Percentiles rank a stretch among this genome's conserved stretches.
Conservation (phyloP, 2,797 vertebrate species). For the Falco biarmicus region DNA sequence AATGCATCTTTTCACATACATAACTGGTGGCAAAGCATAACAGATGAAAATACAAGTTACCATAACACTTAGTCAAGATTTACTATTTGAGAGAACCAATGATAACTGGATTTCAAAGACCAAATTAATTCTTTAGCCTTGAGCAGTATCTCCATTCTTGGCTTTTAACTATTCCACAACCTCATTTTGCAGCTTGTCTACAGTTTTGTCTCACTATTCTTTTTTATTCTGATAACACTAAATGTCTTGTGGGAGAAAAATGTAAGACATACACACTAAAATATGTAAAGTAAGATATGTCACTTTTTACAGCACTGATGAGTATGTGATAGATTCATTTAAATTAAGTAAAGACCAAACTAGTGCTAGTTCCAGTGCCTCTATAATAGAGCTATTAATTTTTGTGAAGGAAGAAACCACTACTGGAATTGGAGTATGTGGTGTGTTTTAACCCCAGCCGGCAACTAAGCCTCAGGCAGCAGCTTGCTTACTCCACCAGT, state of each 20-base stretch:
- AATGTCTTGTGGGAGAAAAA: neutral
- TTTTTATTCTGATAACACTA: neutral
- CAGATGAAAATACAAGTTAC: neutral
- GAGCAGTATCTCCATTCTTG: neutral
- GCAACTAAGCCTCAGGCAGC: too few species aligned
- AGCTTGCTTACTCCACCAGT: too few species aligned
- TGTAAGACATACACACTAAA: neutral
- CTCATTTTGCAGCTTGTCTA: neutral
- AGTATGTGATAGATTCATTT: neutral
- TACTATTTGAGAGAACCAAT: neutral
- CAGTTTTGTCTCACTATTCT: neutral
- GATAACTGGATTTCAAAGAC: neutral
- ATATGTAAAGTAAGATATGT: neutral
- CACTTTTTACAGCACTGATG: neutral
- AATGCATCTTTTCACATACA: neutral
- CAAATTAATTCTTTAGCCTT: neutral
- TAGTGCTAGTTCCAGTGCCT: accelerated
- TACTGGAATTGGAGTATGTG: neutral
- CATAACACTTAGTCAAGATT: neutral
- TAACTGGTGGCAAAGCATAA: neutral
- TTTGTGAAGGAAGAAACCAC: neutral
- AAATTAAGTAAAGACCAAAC: neutral
- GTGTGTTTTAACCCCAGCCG: too few species aligned
- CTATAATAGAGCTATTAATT: neutral
- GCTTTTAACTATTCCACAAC: neutral